Conservation (phyloP, 2,797 vertebrate species). For the Iguana delicatissima region DNA sequence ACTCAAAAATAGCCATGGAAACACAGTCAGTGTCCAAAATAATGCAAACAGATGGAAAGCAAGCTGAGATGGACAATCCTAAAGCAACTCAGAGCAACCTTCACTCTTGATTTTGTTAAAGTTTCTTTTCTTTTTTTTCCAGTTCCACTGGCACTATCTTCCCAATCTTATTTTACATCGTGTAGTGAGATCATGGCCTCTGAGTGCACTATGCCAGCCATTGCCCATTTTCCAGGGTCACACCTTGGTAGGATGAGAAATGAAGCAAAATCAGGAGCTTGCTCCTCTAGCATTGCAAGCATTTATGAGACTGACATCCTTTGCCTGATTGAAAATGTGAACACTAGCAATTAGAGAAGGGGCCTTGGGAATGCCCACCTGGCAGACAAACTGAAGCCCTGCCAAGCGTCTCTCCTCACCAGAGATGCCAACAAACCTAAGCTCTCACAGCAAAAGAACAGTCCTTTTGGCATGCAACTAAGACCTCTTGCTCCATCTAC, state of each 20-base stretch:
- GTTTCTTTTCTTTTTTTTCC: too few relatives aligned
- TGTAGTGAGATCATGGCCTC: too few relatives aligned
- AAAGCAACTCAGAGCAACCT: not conserved
- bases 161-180: too few relatives aligned
- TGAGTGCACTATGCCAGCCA: too few relatives aligned
- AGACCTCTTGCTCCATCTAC: not conserved
- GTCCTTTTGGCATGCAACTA: conserved; percentile 3
- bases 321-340: not conserved
- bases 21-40: conserved; percentile 3
- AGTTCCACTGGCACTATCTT: too few relatives aligned
- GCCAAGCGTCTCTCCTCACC: not conserved
- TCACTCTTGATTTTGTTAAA: too few relatives aligned
- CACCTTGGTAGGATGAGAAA: not conserved
- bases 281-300: not conserved
- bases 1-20: not conserved
- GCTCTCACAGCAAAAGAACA: conserved; percentile 5
- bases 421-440: not conserved
- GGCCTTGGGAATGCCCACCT: conserved; percentile 7
- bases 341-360: conserved; percentile 15
- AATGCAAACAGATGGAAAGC: too few relatives aligned
- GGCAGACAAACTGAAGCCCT: not conserved
- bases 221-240: too few relatives aligned
- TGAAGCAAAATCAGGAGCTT: not conserved
- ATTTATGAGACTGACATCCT: conserved; percentile 10
- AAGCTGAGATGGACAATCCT: not conserved